Conservation (phyloP, 2,888 invertebrate genomes). For the Empis livida region DNA sequence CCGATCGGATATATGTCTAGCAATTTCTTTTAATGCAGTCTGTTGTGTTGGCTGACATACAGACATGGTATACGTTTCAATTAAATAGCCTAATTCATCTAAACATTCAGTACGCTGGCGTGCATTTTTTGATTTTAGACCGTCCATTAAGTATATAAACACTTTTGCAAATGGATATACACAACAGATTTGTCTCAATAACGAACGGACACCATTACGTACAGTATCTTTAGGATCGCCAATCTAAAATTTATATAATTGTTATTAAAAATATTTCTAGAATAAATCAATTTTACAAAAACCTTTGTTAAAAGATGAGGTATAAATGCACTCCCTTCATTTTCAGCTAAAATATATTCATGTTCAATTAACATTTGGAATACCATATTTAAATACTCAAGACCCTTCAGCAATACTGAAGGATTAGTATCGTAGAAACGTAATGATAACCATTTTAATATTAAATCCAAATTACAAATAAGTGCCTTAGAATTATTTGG, state of each 20-base stretch:
- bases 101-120: constrained; percentile 93
- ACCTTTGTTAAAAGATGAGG: constrained; percentile 92
- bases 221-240: constrained; percentile 96
- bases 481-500: constrained; percentile 65
- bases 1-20: constrained; percentile 88
- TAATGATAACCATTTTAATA: constrained; percentile 92
- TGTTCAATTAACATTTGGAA: constrained; percentile 68
- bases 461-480: constrained; percentile 82
- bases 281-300: neutral
- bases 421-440: constrained; percentile 99
- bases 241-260: constrained; percentile 44
- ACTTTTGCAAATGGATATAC: constrained; percentile 83
- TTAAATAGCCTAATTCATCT: constrained; percentile 76
- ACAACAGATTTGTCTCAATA: constrained; percentile 72
- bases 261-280: neutral
- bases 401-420: constrained; percentile 86
- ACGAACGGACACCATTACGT: constrained; percentile 71
- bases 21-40: constrained; percentile 69
- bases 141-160: constrained; percentile 85
- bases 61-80: constrained; percentile 71
- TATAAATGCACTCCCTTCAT: constrained; percentile 85
- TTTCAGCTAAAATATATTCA: constrained; percentile 77
- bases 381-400: constrained; percentile 78
- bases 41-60: constrained; percentile 72
- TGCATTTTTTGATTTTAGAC: constrained; percentile 92